Conservation (phyloP, 1,140 invertebrate species). For the Trissolcus basalis region DNA sequence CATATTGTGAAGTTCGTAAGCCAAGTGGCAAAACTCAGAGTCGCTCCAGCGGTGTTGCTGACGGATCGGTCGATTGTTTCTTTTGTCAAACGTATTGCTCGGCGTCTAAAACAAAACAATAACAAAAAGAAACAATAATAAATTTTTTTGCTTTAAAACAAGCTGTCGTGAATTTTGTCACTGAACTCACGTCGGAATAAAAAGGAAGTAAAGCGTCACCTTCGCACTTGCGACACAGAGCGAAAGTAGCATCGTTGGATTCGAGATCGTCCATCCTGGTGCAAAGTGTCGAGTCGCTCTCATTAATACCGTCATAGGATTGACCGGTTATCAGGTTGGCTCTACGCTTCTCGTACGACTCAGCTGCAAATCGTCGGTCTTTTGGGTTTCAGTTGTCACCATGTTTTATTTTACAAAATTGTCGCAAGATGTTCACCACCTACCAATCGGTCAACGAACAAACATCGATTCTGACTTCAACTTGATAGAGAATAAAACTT, state of each 20-base stretch:
- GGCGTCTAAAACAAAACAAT: not conserved
- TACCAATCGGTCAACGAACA: slow-evolving; percentile 20
- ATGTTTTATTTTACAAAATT: slow-evolving; percentile 34
- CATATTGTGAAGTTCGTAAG: slow-evolving; percentile 70
- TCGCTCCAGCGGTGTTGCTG: slow-evolving; percentile 72
- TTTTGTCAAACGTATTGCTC: slow-evolving; percentile 40
- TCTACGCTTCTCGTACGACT: slow-evolving; percentile 45
- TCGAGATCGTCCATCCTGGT: slow-evolving; percentile 52
- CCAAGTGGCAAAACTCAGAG: slow-evolving; percentile 72
- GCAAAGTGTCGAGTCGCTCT: slow-evolving; percentile 46
- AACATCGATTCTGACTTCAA: slow-evolving; percentile 3
- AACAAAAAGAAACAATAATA: not conserved
- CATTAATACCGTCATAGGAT: slow-evolving; percentile 51
- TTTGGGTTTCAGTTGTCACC: slow-evolving; percentile 33
- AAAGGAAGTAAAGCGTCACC: slow-evolving; percentile 70
- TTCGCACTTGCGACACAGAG: slow-evolving; percentile 66
- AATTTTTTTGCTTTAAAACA: not conserved
- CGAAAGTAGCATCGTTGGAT: slow-evolving; percentile 38
- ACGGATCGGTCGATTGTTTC: slow-evolving; percentile 52
- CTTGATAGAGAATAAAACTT: no score
- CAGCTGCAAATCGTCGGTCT: slow-evolving; percentile 46
- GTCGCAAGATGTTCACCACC: slow-evolving; percentile 43
- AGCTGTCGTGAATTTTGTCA: not conserved
- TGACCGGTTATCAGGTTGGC: slow-evolving; percentile 25
- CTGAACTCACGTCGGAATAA: slow-evolving; percentile 67